These are phyloP conservation scores for Hypotaenidia philippensis DNA, from an alignment of 2,797 vertebrate genomes.

Conservation along the genomic window DNA sequence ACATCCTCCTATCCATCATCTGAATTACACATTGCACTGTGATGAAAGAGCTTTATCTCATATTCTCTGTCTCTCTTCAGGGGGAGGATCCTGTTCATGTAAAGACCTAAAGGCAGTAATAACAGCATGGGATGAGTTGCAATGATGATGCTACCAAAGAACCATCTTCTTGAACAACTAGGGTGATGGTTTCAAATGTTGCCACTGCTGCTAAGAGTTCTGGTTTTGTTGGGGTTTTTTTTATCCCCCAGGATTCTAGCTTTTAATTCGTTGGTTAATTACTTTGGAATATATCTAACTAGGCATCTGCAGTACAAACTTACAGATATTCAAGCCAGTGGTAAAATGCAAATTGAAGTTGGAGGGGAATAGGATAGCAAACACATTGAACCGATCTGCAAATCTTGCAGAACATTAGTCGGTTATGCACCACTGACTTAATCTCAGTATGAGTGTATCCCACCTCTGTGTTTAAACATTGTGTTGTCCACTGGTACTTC, in stretches of 20 bases:
- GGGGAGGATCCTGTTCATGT: neutral
- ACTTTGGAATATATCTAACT: neutral
- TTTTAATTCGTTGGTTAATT: neutral
- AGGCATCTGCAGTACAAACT: neutral
- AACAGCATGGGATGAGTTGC: neutral
- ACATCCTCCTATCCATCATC: neutral
- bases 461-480: neutral
- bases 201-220: neutral
- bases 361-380: neutral
- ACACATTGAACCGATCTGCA: neutral
- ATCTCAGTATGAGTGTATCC: neutral
- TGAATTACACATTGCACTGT: neutral
- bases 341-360: neutral
- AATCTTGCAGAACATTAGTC: neutral
- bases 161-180: rapidly evolving
- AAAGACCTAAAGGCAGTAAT: neutral
- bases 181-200: neutral
- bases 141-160: neutral
- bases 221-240: neutral
- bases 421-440: neutral
- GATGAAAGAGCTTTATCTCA: neutral
- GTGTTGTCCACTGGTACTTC: neutral
- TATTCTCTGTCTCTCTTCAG: neutral
- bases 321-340: neutral
- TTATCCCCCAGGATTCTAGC: neutral